A percentile compares a stretch with the other conserved stretches of the same genome.
phyloP scores from a whole-genome alignment of 2,797 vertebrate species.

The Xyrichtys novacula region DNA sequence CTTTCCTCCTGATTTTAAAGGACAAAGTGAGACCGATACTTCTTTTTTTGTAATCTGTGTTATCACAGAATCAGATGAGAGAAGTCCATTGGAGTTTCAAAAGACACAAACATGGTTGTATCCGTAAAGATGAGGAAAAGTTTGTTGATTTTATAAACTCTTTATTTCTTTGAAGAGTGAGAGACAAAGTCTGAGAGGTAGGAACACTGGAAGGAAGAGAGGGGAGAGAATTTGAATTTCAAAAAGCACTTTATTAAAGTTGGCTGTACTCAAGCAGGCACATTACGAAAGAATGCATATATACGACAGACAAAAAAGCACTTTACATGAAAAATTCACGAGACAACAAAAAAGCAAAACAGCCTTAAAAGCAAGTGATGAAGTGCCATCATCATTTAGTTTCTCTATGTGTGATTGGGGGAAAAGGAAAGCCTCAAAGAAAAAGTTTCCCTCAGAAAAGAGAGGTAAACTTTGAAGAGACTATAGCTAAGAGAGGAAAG shows the following conservation, averaged over 20 bases:
- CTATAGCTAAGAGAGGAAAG: neutral
- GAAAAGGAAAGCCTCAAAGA: neutral
- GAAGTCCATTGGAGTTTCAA: neutral
- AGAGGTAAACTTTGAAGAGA: neutral
- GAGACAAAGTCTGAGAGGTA: neutral
- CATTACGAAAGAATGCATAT: conserved; percentile 2
- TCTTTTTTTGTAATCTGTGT: neutral
- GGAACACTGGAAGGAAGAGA: too few relatives aligned
- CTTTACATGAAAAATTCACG: conserved; percentile 8
- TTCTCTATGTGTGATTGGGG: neutral
- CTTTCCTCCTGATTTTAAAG: neutral
- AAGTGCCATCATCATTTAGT: conserved; percentile 1
- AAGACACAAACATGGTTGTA: neutral
- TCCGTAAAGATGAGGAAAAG: neutral
- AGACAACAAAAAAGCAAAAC: neutral
- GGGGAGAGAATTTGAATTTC: neutral
- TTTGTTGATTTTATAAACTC: neutral
- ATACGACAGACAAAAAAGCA: conserved; percentile 4
- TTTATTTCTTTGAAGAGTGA: neutral
- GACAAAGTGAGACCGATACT: neutral
- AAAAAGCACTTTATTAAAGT: conserved; percentile 28
- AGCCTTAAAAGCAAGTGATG: conserved; percentile 10
- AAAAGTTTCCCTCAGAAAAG: neutral
- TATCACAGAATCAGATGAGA: neutral
- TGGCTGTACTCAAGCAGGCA: neutral